A percentile compares a stretch with the other conserved stretches of the same genome.
phyloP scores from a whole-genome alignment of 2,113 vertebrate species.

The Climacteris rufus region DNA sequence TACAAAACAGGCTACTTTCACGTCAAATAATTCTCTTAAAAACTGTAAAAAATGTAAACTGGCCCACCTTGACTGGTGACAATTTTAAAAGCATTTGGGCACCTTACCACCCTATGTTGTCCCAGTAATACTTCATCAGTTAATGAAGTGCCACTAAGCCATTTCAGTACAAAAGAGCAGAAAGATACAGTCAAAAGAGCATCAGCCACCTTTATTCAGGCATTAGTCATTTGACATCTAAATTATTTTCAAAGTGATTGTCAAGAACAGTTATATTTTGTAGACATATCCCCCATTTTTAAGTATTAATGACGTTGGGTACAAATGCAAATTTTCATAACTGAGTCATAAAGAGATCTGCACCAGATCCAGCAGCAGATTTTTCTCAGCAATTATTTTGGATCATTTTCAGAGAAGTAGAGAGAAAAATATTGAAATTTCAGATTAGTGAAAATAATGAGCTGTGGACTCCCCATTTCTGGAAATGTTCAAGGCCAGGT shows the following conservation, averaged over 20 bases:
- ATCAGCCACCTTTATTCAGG: neutral
- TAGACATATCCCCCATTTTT: neutral
- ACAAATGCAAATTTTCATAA: neutral
- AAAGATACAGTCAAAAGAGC: neutral
- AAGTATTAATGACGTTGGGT: neutral
- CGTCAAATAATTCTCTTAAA: neutral
- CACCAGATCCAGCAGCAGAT: neutral
- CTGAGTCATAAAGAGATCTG: neutral
- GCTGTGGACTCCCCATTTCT: neutral
- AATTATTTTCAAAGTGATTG: neutral
- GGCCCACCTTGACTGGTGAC: neutral
- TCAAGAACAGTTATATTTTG: neutral
- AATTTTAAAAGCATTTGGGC: neutral
- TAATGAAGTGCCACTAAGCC: neutral
- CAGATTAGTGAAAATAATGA: neutral
- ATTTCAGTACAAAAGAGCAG: neutral
- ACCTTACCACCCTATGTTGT: neutral
- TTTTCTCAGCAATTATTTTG: neutral
- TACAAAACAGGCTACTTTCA: neutral
- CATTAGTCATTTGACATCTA: neutral
- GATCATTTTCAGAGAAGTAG: neutral
- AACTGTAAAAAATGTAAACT: neutral
- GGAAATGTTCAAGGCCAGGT: neutral
- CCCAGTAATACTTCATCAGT: neutral
- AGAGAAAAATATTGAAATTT: neutral